A percentile compares a stretch with the other conserved stretches of the same genome.
These are phyloP conservation scores for Whitmania pigra DNA, from an alignment of 1,140 invertebrate species.

Conservation along the genomic window DNA sequence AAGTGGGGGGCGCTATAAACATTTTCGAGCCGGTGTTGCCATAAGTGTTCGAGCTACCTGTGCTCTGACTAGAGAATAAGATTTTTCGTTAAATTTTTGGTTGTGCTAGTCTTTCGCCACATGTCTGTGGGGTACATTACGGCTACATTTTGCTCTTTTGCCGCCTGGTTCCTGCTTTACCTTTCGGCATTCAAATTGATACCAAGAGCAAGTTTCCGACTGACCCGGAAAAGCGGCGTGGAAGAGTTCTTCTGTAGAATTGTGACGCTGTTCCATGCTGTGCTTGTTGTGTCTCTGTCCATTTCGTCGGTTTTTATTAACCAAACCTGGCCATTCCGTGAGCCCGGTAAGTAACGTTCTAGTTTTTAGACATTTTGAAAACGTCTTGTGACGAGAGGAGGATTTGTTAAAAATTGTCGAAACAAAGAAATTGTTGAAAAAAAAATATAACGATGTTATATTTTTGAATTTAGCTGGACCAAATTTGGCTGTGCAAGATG, in stretches of 20 bases:
- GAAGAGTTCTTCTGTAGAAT: constrained; percentile 33
- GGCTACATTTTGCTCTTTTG: not conserved
- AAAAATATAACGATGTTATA: too few relatives aligned
- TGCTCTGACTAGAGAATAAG: not conserved
- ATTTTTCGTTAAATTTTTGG: not conserved
- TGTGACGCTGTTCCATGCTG: constrained; percentile 32
- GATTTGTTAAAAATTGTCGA: not conserved
- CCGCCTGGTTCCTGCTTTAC: not conserved
- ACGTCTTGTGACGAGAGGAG: not conserved
- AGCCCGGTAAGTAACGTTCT: constrained; percentile 10
- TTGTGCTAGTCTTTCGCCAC: not conserved
- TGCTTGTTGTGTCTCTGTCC: constrained; percentile 27
- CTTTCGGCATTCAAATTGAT: not conserved
- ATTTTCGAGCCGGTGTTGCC: too few relatives aligned
- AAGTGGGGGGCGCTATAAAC: too few relatives aligned
- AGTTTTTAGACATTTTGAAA: not conserved
- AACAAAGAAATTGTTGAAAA: not conserved
- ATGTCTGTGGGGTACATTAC: not conserved
- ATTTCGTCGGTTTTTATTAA: constrained; percentile 30
- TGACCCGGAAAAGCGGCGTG: not conserved
- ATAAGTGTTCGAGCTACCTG: too few relatives aligned
- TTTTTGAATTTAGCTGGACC: constrained; percentile 30
- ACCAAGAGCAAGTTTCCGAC: not conserved
- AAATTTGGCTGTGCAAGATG: constrained; percentile 31
- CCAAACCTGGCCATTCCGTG: constrained; percentile 28